A percentile compares a stretch with the other conserved stretches of the same genome.
Conservation (phyloP, 1,140 invertebrate species). For the Aphis craccivora region DNA sequence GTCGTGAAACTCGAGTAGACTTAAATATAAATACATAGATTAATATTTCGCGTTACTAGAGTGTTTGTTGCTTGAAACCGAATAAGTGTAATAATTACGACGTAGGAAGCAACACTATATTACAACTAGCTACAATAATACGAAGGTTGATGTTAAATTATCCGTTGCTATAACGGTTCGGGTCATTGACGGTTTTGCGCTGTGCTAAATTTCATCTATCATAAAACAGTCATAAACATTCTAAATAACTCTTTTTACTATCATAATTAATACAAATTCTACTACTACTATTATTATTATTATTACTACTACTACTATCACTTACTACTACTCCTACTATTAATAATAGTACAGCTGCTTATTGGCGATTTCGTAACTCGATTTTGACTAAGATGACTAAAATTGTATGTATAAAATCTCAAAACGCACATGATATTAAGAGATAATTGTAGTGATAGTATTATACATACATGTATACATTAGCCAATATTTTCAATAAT, state of each 20-base stretch:
- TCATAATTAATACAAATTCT: not conserved
- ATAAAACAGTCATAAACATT: not conserved
- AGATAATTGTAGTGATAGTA: too few relatives aligned
- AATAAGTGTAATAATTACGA: slow-evolving; percentile 24
- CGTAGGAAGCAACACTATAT: not conserved
- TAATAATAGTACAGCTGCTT: too few relatives aligned
- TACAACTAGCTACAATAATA: not conserved
- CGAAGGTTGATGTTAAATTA: not conserved
- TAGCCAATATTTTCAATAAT: too few relatives aligned
- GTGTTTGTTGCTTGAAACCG: not conserved
- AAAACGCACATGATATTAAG: too few relatives aligned
- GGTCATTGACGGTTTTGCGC: not conserved
- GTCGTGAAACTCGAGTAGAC: not conserved
- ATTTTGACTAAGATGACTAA: too few relatives aligned
- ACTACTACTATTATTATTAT: not conserved
- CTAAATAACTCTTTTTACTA: not conserved
- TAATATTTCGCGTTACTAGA: not conserved
- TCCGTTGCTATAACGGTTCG: not conserved
- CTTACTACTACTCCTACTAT: too few relatives aligned
- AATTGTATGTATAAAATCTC: too few relatives aligned
- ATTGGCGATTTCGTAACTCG: too few relatives aligned
- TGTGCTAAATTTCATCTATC: not conserved
- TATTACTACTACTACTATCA: too few relatives aligned
- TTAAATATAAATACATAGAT: slow-evolving; percentile 1
- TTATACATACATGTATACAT: too few relatives aligned